Base-by-base conservation (phyloP, 2,888 invertebrate species). In the Epistrophella euchroma region DNA sequence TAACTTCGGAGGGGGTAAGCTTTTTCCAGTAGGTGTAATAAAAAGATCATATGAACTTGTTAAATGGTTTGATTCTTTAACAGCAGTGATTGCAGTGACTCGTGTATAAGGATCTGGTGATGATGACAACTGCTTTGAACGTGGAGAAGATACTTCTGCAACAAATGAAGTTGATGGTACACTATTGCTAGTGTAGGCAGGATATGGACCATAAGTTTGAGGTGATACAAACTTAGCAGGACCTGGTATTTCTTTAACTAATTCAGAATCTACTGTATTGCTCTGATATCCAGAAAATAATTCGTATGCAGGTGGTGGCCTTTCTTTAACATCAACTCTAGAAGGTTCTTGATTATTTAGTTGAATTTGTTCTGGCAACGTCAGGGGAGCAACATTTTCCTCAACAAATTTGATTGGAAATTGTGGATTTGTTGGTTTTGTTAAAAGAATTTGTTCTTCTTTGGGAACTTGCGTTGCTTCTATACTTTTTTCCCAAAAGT, bases 221-320 rank as follows among this genome's bases (percentile, higher is more conserved):
- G 58, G 0, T 89, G 86, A 70, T 88, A 75, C 2, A 88, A 88
- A 43, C 71, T 74, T 52, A 52, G 43, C 22, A 64, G 56, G 28
- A 75, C 47, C 22, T 55, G 68, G 35, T 45, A 43, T 17, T 64
- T 32, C 45, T 17, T 13, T 64, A 17, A 64, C 9, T 2, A 4
- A 4, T 35, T 50, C 68, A 15, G 4, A 7, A n/a, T 11, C n/a
- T 7, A 1, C 19, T 10, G 11, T 50, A 15, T 22, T 52, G 2
- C 11, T 37, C 37, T 25, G 37, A 52, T 19, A 17, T 32, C 17
- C 40, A 15, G 19, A 7, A 15, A 5, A 40, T 52, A 11, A 22
- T 19, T 68, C 25, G 11, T 50, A 58, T 4, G 45, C 58, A 17
- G 19, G 71, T 47, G 25, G 71, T 28, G 37, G 40, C 15, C 64